phyloP scores from a whole-genome alignment of 2,113 vertebrate species.

The Puffinus mauretanicus region DNA sequence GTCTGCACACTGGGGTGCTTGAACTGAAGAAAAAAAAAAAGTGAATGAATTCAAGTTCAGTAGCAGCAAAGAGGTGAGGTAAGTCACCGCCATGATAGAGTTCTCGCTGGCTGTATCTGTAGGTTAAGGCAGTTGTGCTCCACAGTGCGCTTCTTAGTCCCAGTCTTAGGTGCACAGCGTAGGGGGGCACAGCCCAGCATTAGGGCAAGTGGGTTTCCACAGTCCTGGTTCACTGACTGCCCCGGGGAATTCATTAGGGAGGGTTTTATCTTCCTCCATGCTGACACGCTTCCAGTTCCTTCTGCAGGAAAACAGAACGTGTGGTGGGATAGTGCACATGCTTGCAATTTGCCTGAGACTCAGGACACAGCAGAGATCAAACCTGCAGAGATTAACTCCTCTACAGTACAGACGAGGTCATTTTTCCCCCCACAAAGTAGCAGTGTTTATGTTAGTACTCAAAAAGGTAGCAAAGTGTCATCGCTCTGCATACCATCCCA shows the following conservation, averaged over 20 bases:
- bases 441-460: background rate
- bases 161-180: background rate
- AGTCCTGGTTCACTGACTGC: background rate
- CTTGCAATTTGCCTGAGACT: background rate
- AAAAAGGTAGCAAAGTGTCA: background rate
- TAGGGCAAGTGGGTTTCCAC: background rate
- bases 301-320: background rate
- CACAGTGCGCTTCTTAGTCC: background rate
- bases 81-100: rapidly evolving
- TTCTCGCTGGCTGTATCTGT: background rate
- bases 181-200: background rate
- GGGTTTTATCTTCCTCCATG: background rate
- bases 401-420: background rate
- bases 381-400: background rate
- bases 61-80: background rate
- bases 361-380: background rate
- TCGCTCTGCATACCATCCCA: background rate
- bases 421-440: background rate
- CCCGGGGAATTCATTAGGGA: background rate
- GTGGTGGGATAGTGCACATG: too few relatives aligned
- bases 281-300: background rate
- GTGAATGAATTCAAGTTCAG: background rate
- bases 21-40: background rate
- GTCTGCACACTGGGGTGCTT: rapidly evolving
- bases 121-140: background rate